Conservation (phyloP, 1,140 invertebrate genomes). For the Heliconius hermathena region DNA sequence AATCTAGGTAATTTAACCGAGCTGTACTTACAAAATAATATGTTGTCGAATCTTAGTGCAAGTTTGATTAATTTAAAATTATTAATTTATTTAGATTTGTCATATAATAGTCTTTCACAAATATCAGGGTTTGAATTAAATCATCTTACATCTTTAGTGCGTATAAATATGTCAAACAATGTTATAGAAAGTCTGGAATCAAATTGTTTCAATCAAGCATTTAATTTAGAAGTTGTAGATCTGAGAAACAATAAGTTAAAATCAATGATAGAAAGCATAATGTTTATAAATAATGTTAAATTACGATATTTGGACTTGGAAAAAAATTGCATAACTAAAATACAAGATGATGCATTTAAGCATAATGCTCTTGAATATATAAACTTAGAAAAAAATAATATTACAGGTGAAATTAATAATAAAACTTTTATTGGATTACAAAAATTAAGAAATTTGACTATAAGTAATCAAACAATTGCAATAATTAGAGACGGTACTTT, state of each 20-base stretch:
- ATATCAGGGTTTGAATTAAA: constrained; percentile 58
- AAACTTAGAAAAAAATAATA: constrained; percentile 58
- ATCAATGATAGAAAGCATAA: constrained; percentile 48
- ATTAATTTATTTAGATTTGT: constrained; percentile 54
- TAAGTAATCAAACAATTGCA: constrained; percentile 56
- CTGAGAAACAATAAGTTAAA: constrained; percentile 60
- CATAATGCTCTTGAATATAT: constrained; percentile 52
- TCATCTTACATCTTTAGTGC: constrained; percentile 47
- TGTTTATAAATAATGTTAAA: constrained; percentile 57
- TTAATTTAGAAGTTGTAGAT: constrained; percentile 55
- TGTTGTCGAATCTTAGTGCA: constrained; percentile 49
- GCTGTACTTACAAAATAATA: constrained; percentile 57
- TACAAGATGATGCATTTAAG: constrained; percentile 58
- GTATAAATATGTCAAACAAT: constrained; percentile 62
- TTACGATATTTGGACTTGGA: constrained; percentile 56
- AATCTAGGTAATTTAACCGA: constrained; percentile 47
- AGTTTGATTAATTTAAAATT: constrained; percentile 55
- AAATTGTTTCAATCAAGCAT: constrained; percentile 59
- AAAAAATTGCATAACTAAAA: constrained; percentile 56
- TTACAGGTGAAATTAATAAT: constrained; percentile 50
- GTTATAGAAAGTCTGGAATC: constrained; percentile 54
- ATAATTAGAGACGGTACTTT: constrained; percentile 54
- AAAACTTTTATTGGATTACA: constrained; percentile 54
- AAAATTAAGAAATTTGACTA: constrained; percentile 48
- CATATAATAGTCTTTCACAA: constrained; percentile 52